Percentiles rank a stretch among this genome's conserved stretches.
Evolutionary conservation across 1,140 invertebrate species (phyloP).

Genomic region (Solenopsis invicta): DNA sequence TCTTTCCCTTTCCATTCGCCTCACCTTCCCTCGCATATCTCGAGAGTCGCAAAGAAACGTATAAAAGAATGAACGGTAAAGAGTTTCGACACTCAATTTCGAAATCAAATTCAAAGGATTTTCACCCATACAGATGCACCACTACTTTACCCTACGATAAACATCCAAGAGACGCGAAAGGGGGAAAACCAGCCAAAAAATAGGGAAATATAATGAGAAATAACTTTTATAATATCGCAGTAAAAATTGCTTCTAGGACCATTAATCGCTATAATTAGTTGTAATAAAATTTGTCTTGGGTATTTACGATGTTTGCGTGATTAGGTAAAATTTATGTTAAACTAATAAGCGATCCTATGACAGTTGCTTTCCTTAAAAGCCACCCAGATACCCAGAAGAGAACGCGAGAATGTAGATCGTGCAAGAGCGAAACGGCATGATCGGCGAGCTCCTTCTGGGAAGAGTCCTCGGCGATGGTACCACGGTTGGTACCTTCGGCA

Average conservation of each 20-base stretch:
- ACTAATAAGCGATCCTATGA: slow-evolving; percentile 4
- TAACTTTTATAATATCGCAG: not conserved
- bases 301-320: not conserved
- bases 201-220: not conserved
- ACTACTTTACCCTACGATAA: not conserved
- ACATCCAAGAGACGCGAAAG: not conserved
- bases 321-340: slow-evolving; percentile 3
- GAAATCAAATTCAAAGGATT: slow-evolving; percentile 11
- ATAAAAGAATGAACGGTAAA: not conserved
- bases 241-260: not conserved
- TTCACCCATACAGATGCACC: not conserved
- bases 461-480: slow-evolving; percentile 70
- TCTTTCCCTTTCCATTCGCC: slow-evolving; percentile 58
- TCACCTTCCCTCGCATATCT: slow-evolving; percentile 57
- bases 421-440: slow-evolving; percentile 42
- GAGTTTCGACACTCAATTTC: not conserved
- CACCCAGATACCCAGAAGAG: not conserved
- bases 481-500: slow-evolving; percentile 69
- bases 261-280: not conserved
- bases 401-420: not conserved
- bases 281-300: not conserved
- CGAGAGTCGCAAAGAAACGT: slow-evolving; percentile 37
- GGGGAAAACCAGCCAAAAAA: not conserved
- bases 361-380: slow-evolving; percentile 18
- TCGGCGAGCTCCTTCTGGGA: slow-evolving; percentile 69